These are phyloP conservation scores for Oreochromis grahami DNA, from an alignment of 2,797 vertebrate genomes.

Conservation along the genomic window DNA sequence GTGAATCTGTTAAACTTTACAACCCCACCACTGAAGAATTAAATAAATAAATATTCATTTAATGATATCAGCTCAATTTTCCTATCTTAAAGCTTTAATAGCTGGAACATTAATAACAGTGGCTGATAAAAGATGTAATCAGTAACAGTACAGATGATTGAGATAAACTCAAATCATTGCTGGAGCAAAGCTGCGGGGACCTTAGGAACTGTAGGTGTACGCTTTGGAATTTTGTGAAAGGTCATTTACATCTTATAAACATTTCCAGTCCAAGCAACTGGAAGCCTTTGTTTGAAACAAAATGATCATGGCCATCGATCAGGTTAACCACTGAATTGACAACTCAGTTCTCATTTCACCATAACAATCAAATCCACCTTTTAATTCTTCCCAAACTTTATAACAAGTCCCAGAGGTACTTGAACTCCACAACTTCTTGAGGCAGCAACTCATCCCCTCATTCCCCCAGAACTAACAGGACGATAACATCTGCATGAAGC, in stretches of 20 bases:
- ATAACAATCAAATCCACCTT: background rate
- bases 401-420: background rate
- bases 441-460: background rate
- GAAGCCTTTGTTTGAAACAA: background rate
- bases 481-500: background rate
- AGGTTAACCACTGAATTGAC: background rate
- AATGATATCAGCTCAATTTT: background rate
- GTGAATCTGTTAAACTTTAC: background rate
- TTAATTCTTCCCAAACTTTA: background rate
- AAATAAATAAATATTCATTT: background rate
- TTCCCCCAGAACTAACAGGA: background rate
- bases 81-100: background rate
- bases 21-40: background rate
- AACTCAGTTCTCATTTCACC: background rate
- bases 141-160: background rate
- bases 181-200: background rate
- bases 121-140: background rate
- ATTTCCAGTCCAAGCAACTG: background rate
- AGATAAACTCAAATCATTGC: background rate
- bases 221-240: background rate
- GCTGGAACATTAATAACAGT: background rate
- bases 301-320: background rate
- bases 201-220: background rate
- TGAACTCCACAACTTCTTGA: background rate
- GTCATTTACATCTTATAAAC: background rate